Evolutionary conservation across 1,140 invertebrate genomes (phyloP).

Genomic region (Berghia stephanieae): DNA sequence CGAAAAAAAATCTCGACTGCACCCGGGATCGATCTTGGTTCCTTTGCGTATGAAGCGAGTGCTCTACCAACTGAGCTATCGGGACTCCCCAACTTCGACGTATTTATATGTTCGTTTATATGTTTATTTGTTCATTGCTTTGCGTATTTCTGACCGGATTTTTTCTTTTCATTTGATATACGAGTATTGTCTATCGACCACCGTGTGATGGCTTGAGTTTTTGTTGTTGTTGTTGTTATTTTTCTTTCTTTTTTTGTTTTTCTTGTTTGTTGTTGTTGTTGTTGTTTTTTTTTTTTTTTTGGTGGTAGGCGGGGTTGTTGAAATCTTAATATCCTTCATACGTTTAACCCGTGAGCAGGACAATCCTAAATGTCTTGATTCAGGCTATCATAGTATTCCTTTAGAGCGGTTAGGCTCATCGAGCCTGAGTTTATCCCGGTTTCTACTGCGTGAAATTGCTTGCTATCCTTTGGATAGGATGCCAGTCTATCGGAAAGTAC

Average conservation of each 20-base stretch:
- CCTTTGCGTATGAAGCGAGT: no score
- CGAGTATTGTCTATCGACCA: neutral
- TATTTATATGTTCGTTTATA: no score
- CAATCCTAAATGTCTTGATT: neutral
- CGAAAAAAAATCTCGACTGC: no score
- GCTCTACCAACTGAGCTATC: no score
- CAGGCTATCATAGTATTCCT: neutral
- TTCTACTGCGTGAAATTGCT: no score
- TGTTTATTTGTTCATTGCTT: neutral
- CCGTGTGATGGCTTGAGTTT: neutral
- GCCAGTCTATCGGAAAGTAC: no score
- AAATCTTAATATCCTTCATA: neutral
- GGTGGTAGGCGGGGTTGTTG: neutral
- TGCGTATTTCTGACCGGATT: neutral
- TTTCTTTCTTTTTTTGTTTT: conserved; percentile 5
- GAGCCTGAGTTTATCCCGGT: no score
- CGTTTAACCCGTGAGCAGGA: neutral
- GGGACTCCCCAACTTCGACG: no score
- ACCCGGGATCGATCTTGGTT: no score
- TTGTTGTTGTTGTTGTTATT: neutral
- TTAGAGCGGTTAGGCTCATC: no score
- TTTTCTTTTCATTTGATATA: neutral
- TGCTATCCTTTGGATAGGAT: no score
- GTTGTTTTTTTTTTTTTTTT: neutral
- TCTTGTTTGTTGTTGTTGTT: neutral